Evolutionary conservation across 2,888 invertebrate species (phyloP).

Genomic region (Cancer borealis): DNA sequence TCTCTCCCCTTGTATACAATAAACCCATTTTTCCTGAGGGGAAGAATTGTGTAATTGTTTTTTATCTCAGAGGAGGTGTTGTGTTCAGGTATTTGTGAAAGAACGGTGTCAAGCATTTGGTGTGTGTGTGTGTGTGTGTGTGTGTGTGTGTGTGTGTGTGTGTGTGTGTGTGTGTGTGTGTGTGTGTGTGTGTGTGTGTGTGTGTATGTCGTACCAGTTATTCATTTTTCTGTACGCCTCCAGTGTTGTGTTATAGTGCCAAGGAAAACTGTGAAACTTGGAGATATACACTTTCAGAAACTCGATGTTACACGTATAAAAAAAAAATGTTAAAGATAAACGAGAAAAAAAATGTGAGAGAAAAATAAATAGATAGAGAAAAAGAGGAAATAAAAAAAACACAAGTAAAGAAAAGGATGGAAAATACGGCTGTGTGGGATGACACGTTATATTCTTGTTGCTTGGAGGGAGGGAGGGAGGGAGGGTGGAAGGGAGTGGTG

Average conservation of each 20-base stretch:
- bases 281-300: neutral
- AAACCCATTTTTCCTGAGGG: constrained; percentile 28
- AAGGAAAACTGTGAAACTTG: neutral
- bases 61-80: neutral
- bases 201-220: neutral
- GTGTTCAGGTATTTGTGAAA: constrained; percentile 7
- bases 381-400: neutral
- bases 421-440: constrained; percentile 39
- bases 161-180: neutral
- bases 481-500: neutral
- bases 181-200: neutral
- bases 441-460: neutral
- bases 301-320: neutral
- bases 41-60: constrained; percentile 9
- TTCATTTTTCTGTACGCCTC: neutral
- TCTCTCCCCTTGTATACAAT: constrained; percentile 38
- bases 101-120: constrained; percentile 5
- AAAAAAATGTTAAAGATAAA: neutral
- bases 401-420: neutral
- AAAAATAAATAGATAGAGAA: neutral
- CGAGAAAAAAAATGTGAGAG: neutral
- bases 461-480: neutral
- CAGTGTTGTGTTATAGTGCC: neutral
- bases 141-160: neutral
- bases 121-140: neutral